phyloP scores from a whole-genome alignment of 2,888 invertebrate genomes.

The Athalia rosae region DNA sequence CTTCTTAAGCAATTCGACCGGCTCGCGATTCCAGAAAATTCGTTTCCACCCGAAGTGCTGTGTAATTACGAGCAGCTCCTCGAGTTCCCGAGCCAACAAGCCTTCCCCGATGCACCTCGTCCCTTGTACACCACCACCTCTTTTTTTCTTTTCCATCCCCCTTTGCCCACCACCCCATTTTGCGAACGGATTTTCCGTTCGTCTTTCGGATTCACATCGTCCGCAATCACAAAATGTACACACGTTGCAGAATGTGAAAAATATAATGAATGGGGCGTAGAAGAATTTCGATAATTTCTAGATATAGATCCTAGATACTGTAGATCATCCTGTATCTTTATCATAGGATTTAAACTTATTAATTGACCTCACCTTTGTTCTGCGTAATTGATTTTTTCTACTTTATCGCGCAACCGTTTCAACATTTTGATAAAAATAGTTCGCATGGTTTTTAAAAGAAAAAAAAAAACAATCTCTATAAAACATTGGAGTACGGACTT shows the following conservation, averaged over 20 bases:
- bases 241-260: too few relatives aligned
- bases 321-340: too few relatives aligned
- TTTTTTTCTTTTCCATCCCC: not conserved
- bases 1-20: conserved; percentile 16
- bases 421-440: not conserved
- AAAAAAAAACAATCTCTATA: not conserved
- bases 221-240: not conserved
- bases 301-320: not conserved
- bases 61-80: conserved; percentile 37
- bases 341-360: too few relatives aligned
- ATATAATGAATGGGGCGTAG: too few relatives aligned
- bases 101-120: not conserved
- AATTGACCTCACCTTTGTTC: not conserved
- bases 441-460: not conserved
- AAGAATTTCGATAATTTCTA: not conserved
- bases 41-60: conserved; percentile 38
- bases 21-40: conserved; percentile 20
- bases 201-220: conserved; percentile 12
- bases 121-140: not conserved
- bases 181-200: conserved; percentile 36
- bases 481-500: not conserved
- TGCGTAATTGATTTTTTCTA: not conserved
- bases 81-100: conserved; percentile 34
- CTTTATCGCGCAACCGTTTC: not conserved
- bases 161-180: conserved; percentile 23